These are phyloP conservation scores for Deladenus siricidicola DNA, from an alignment of 2,888 invertebrate genomes.

Conservation along the genomic window DNA sequence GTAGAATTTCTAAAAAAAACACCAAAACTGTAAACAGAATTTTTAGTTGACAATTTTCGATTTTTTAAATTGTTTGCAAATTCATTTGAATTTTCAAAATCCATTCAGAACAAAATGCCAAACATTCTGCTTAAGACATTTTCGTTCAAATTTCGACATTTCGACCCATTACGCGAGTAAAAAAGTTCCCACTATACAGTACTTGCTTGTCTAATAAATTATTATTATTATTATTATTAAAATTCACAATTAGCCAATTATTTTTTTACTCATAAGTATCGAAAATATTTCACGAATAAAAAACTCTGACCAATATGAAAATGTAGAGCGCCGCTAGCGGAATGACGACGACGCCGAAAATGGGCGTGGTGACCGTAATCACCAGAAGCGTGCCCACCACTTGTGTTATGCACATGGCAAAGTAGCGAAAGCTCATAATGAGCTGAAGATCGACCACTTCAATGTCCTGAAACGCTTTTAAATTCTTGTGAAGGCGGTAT, in stretches of 20 bases:
- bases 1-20: slow-evolving; percentile 71
- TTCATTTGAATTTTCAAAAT: no score
- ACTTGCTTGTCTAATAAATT: no score
- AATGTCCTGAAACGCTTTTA: slow-evolving; percentile 35
- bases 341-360: slow-evolving; percentile 41
- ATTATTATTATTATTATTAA: neutral
- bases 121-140: no score
- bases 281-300: neutral
- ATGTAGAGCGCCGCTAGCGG: slow-evolving; percentile 39
- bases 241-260: neutral
- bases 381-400: slow-evolving; percentile 39
- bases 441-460: slow-evolving; percentile 40
- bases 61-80: no score
- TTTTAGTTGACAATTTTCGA: neutral
- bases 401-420: slow-evolving; percentile 38
- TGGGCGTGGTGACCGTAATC: slow-evolving; percentile 43
- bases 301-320: slow-evolving; percentile 30
- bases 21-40: no score
- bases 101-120: no score
- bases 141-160: neutral
- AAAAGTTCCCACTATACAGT: no score
- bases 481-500: no score
- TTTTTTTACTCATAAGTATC: neutral
- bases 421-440: slow-evolving; percentile 40
- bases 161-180: no score